Conservation (phyloP, 2,888 invertebrate species). For the Busseola fusca region DNA sequence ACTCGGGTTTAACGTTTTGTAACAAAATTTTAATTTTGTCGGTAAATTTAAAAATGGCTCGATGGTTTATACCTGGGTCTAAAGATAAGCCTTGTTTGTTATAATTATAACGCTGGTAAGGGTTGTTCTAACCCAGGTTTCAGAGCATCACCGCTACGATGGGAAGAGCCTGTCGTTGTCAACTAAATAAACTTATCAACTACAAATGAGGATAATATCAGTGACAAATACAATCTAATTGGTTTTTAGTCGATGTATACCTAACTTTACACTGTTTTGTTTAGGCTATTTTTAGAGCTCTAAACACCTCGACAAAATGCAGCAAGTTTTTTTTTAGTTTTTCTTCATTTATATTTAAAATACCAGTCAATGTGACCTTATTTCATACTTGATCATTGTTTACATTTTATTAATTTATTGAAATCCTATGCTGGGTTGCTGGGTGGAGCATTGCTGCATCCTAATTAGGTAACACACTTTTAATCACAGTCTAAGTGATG, state of each 20-base stretch:
- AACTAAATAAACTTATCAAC: conserved; percentile 11
- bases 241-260: conserved; percentile 7
- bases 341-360: conserved; percentile 5
- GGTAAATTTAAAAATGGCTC: no score
- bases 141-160: neutral
- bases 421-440: neutral
- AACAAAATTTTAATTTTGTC: no score
- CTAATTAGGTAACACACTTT: neutral
- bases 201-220: neutral
- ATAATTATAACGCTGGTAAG: no score
- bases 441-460: neutral
- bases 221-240: conserved; percentile 21
- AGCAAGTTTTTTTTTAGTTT: conserved; percentile 6
- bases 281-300: conserved; percentile 22
- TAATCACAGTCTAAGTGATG: no score
- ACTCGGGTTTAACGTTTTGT: no score
- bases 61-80: no score
- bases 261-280: conserved; percentile 18
- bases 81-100: no score
- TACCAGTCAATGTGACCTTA: conserved; percentile 26
- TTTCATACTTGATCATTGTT: conserved; percentile 27
- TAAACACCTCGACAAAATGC: conserved; percentile 11
- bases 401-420: neutral
- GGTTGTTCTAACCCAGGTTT: neutral
- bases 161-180: neutral